These are phyloP conservation scores for Chanos chanos DNA, from an alignment of 2,797 vertebrate genomes.

Conservation along the genomic window DNA sequence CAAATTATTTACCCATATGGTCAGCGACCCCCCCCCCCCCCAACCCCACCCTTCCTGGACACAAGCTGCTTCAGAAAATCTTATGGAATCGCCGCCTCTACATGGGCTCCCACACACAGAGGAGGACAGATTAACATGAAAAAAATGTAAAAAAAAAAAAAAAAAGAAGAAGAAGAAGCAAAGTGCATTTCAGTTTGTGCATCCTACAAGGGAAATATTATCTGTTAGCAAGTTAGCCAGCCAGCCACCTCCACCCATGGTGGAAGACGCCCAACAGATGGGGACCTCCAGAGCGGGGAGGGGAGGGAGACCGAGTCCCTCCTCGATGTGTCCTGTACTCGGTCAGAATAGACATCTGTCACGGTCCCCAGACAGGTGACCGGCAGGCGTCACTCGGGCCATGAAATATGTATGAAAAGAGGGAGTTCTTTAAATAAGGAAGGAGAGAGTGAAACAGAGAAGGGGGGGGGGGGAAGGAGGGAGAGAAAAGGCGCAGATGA, in stretches of 20 bases:
- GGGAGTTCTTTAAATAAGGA: slow-evolving; percentile 56
- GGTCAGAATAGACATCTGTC: slow-evolving; percentile 77
- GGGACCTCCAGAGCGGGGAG: slow-evolving; percentile 54
- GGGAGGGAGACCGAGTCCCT: slow-evolving; percentile 19
- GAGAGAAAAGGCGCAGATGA: slow-evolving; percentile 44
- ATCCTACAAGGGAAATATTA: slow-evolving; percentile 39
- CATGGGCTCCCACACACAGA: no score
- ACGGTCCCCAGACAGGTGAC: slow-evolving; percentile 65
- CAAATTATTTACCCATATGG: no score
- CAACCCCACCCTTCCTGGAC: no score
- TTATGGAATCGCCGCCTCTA: no score
- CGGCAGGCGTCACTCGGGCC: slow-evolving; percentile 50
- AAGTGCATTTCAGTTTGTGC: slow-evolving; percentile 25
- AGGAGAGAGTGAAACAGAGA: no score
- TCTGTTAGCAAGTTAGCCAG: slow-evolving; percentile 30
- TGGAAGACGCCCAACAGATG: slow-evolving; percentile 65
- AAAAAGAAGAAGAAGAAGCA: no score
- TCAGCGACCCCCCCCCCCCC: no score
- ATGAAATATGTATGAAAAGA: slow-evolving; percentile 79
- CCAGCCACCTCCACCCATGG: slow-evolving; percentile 33
- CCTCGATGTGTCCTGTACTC: slow-evolving; percentile 45
- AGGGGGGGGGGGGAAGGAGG: neutral
- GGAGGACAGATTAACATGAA: no score
- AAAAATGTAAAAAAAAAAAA: no score
- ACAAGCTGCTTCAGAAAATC: no score